phyloP scores from a whole-genome alignment of 2,113 vertebrate species.

The Stomatorhinus ivindoensis region DNA sequence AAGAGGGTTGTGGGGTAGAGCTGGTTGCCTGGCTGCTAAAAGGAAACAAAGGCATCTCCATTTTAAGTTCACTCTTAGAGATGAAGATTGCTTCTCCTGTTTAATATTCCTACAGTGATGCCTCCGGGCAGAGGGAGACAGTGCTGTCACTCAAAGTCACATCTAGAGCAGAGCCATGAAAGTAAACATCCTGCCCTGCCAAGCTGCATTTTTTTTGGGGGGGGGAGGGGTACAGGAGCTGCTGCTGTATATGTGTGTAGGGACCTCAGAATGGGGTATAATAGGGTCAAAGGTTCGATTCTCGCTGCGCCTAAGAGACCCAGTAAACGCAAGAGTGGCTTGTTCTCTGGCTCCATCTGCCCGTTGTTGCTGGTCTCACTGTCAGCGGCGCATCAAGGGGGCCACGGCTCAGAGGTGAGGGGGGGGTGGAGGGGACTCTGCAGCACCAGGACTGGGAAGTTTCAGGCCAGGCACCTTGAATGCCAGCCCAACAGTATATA shows the following conservation, averaged over 20 bases:
- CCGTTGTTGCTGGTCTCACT: neutral
- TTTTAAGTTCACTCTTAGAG: neutral
- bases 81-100: neutral
- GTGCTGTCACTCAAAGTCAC: neutral
- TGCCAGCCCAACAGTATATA: neutral
- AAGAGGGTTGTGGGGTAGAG: neutral
- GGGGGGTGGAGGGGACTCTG: neutral
- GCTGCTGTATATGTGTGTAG: no score
- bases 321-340: neutral
- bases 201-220: neutral
- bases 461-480: neutral
- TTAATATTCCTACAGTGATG: neutral
- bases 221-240: neutral
- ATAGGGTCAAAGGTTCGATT: neutral
- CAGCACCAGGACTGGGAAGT: neutral
- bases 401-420: neutral
- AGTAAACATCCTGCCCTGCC: neutral
- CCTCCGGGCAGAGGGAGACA: neutral
- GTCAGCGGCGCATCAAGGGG: neutral
- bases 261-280: neutral
- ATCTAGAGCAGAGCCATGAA: slow-evolving; percentile 5
- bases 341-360: neutral
- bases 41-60: neutral
- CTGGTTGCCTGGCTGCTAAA: neutral
- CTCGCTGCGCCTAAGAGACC: neutral